Evolutionary conservation across 2,888 invertebrate genomes (phyloP), one percentile per base, ranked within the genome.

Genomic region (Spodoptera littoralis): DNA sequence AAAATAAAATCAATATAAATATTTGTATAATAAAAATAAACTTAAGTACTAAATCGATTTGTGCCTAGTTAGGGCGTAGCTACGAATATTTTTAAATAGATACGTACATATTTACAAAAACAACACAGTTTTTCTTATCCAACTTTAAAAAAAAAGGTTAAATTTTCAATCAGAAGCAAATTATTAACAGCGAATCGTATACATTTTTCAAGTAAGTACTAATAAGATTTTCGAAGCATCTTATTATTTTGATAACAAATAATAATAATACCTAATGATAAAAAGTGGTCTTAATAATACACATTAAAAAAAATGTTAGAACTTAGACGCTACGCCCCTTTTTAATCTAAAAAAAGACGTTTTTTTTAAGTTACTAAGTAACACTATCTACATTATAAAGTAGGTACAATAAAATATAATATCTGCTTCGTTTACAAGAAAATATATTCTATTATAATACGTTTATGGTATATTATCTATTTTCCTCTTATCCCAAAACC

Each of bases 331-430:
- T 76, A 70, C 79, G 56, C 70, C 73, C 70, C 8, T 45, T 55
- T 36, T 49, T 50, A 54, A 52, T 65, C 50, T 68, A 71, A 55
- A 56, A 52, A 18, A 52, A 67, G 62, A 76, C 45, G 59, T 60
- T 67, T 48, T 66, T 51, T 60, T 54, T 50, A 60, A 51, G 55
- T 69, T 63, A 72, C 62, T 69, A 65, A 49, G 76, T 74, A 69
- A 77, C 65, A 59, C 51, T 60, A 76, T 77, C 60, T 76, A 77
- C 60, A 67, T 55, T 69, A 75, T 67, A 36, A 36, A 36, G 36
- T 36, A 79, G 63, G 53, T 73, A 73, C 70, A 74, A 64, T 69
- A 76, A 77, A 79, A 78, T 79, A 81, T 75, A 67, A 57, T 73
- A 70, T 82, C 76, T 73, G 61, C 53, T 62, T 61, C 48, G 58